Conservation (phyloP, 2,113 vertebrate species). For the Fregetta grallaria region DNA sequence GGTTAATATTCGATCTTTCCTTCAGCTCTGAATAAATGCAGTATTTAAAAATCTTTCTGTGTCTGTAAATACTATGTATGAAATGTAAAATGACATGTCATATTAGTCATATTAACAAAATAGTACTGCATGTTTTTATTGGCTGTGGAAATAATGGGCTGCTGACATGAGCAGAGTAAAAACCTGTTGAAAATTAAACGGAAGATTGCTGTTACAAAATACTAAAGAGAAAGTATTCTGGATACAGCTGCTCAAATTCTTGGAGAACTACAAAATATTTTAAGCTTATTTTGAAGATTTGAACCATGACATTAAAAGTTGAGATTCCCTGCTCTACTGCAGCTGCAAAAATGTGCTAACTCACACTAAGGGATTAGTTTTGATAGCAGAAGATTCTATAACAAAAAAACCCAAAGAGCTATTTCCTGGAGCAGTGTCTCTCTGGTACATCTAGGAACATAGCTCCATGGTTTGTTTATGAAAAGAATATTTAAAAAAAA, state of each 20-base stretch:
- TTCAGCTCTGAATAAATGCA: not conserved
- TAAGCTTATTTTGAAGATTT: not conserved
- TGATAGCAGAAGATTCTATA: not conserved
- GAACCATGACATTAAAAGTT: not conserved
- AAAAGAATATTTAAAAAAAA: not conserved
- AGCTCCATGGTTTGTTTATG: not conserved
- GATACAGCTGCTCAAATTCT: not conserved
- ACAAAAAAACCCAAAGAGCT: not conserved
- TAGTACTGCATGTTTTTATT: not conserved
- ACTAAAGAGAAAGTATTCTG: not conserved
- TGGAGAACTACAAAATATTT: not conserved
- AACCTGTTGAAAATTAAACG: not conserved
- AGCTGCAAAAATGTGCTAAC: not conserved
- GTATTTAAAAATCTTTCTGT: not conserved
- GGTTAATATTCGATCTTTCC: not conserved
- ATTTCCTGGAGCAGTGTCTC: not conserved
- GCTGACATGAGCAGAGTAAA: not conserved
- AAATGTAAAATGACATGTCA: not conserved
- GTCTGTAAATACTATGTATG: not conserved
- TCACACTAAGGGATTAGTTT: not conserved
- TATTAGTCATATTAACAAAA: not conserved
- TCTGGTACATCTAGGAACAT: not conserved
- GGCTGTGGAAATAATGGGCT: not conserved
- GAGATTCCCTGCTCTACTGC: not conserved
- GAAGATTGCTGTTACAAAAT: not conserved